These are phyloP conservation scores for Corythaixoides concolor DNA, from an alignment of 2,113 vertebrate species.

Conservation along the genomic window DNA sequence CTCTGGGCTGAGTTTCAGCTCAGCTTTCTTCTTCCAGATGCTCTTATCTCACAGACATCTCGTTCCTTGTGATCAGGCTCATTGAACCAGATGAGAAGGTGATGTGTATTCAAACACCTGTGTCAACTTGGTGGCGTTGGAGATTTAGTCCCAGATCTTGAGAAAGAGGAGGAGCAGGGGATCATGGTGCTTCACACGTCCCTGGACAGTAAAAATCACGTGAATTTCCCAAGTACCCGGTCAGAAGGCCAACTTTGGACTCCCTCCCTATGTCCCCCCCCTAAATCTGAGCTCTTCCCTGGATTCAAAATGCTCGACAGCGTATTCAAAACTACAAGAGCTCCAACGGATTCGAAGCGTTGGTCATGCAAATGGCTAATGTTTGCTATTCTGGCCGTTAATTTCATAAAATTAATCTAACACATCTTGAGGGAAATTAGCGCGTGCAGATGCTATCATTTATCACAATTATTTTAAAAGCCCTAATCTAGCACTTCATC, in stretches of 20 bases:
- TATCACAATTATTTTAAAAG: constrained; percentile 8
- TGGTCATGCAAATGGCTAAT: neutral
- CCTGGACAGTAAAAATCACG: neutral
- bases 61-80: neutral
- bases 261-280: fast-evolving
- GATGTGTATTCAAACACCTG: neutral
- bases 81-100: neutral
- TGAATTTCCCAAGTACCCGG: fast-evolving
- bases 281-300: neutral
- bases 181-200: neutral
- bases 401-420: neutral
- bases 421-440: constrained; percentile 14
- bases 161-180: neutral
- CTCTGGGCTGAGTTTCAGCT: constrained; percentile 29
- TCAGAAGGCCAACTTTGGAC: neutral
- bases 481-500: constrained; percentile 14
- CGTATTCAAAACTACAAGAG: fast-evolving
- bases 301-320: too few relatives aligned
- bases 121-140: neutral
- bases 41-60: neutral
- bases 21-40: constrained; percentile 5
- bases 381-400: neutral
- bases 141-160: neutral
- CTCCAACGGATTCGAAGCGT: neutral
- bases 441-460: neutral